Percentiles rank a stretch among this genome's conserved stretches.
Evolutionary conservation across 2,113 vertebrate species (phyloP).

Genomic region (Cyprinodon brontotheroides): DNA sequence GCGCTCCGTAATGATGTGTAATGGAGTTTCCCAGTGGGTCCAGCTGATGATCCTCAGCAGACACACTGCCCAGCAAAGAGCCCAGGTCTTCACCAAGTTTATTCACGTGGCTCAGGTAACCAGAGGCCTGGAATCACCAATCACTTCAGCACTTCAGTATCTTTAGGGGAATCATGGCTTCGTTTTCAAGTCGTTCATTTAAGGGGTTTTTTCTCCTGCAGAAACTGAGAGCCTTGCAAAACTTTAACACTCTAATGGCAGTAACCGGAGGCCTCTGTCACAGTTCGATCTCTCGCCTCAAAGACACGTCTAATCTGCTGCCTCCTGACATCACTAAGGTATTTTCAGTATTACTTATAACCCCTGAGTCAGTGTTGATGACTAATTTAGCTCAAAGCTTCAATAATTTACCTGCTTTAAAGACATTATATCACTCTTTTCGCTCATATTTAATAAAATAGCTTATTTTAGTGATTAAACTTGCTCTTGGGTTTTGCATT

Average conservation of each 20-base stretch:
- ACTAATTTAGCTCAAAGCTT: not conserved
- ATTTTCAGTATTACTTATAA: slow-evolving; percentile 8
- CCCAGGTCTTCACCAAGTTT: slow-evolving; percentile 91
- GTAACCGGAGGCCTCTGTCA: slow-evolving; percentile 91
- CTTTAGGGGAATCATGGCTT: not conserved
- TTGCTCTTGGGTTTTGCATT: too few species aligned
- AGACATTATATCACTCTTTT: not conserved
- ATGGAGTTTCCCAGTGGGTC: slow-evolving; percentile 93
- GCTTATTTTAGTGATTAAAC: not conserved
- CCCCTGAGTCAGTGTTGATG: not conserved
- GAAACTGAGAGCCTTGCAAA: slow-evolving; percentile 87
- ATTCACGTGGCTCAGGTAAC: slow-evolving; percentile 89
- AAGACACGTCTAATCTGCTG: slow-evolving; percentile 87
- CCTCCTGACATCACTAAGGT: slow-evolving; percentile 90
- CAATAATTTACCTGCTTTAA: not conserved
- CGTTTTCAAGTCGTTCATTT: not conserved
- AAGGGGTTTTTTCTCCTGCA: slow-evolving; percentile 39
- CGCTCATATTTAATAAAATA: too few species aligned
- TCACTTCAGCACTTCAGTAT: not conserved
- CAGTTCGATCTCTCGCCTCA: slow-evolving; percentile 90
- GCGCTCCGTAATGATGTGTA: slow-evolving; percentile 88
- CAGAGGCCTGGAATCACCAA: not conserved
- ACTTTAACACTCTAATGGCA: slow-evolving; percentile 94
- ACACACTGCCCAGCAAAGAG: slow-evolving; percentile 88
- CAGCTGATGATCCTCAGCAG: slow-evolving; percentile 93